Conservation (phyloP, 2,888 invertebrate species). For the Ypsolopha scabrella region DNA sequence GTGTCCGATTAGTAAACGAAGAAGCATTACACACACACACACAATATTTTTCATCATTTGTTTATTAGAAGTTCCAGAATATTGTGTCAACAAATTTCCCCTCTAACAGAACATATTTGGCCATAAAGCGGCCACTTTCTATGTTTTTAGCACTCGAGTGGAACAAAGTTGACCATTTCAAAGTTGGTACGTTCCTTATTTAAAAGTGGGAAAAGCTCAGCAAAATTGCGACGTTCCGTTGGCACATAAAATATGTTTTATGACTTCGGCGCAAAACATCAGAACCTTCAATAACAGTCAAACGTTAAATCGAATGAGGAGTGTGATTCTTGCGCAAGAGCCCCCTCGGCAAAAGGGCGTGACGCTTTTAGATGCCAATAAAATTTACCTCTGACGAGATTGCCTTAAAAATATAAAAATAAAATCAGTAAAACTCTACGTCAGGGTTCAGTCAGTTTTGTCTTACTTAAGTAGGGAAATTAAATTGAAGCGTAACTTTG, state of each 20-base stretch:
- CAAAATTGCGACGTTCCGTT: slow-evolving; percentile 40
- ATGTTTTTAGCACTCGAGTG: slow-evolving; percentile 45
- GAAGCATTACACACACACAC: no score
- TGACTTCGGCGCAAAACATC: slow-evolving; percentile 51
- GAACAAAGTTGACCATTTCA: slow-evolving; percentile 45
- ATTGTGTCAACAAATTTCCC: not conserved
- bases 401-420: not conserved
- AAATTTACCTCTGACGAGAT: slow-evolving; percentile 2
- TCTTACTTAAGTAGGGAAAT: no score
- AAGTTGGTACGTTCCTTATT: slow-evolving; percentile 39
- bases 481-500: no score
- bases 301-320: slow-evolving; percentile 38
- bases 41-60: no score
- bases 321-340: slow-evolving; percentile 28
- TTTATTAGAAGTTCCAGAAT: not conserved
- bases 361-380: slow-evolving; percentile 12
- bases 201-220: slow-evolving; percentile 45
- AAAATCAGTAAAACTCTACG: no score
- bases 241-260: slow-evolving; percentile 65
- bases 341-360: slow-evolving; percentile 18
- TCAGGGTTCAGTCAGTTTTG: no score
- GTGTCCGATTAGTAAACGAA: no score
- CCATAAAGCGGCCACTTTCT: slow-evolving; percentile 37
- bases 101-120: slow-evolving; percentile 10
- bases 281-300: slow-evolving; percentile 51